phyloP scores from a whole-genome alignment of 2,113 vertebrate species.

The Peromyscus polionotus region DNA sequence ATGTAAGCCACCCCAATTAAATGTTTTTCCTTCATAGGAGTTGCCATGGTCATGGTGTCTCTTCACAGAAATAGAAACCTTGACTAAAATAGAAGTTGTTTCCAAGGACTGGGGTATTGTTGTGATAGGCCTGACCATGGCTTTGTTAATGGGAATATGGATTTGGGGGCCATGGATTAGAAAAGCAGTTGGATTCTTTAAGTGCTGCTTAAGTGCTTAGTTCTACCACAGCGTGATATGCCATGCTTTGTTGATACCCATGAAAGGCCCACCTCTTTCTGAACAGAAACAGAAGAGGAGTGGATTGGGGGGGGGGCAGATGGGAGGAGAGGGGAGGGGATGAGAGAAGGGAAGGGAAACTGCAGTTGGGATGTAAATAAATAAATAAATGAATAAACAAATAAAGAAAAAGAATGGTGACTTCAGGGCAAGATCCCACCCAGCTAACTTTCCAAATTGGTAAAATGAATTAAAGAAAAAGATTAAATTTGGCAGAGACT shows the following conservation, averaged over 20 bases:
- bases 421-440: too few relatives aligned
- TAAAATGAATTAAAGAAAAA: too few relatives aligned
- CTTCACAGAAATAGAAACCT: neutral
- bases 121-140: neutral
- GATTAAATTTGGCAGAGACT: too few relatives aligned
- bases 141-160: neutral
- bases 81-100: neutral
- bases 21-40: neutral
- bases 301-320: neutral
- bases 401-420: too few relatives aligned
- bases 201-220: neutral
- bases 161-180: neutral
- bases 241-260: neutral
- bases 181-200: neutral
- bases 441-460: too few relatives aligned
- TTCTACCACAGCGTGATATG: neutral
- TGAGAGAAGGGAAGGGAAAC: neutral
- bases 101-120: neutral
- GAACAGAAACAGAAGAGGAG: neutral
- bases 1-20: neutral
- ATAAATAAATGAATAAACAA: too few relatives aligned
- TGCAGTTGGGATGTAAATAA: neutral
- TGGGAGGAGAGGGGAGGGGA: too few relatives aligned
- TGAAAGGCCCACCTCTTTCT: neutral
- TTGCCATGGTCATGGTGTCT: neutral